Base-by-base conservation (phyloP, 1,140 invertebrate species). In the Drosophila lacteicornis region DNA sequence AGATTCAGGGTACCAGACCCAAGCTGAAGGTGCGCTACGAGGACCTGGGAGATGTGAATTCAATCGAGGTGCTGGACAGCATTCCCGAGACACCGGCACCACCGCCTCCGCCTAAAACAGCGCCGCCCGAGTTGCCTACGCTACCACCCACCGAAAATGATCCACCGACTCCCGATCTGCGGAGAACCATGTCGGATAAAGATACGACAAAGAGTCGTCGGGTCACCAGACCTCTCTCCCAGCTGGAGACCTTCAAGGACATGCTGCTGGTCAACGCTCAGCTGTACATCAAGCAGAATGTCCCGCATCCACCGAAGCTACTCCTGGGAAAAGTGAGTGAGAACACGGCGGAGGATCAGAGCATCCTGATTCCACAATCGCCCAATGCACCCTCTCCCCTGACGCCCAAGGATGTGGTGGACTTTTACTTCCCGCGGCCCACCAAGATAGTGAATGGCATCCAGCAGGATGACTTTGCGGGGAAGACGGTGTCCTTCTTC, bases 401-500 rank as follows among this genome's bases (percentile, higher is more conserved):
- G 3, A 84, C 91, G 25, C 75, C 91, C n/a, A 76, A 87, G 30
- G 92, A 92, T 70, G 88, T 92, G 30, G 92, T 92, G 13, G 93
- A 93, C 51, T 86, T 93, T 49, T 91, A 92, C 17, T 80, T 93
- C 8, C 91, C 92, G 15, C 77, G 91, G 2, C 80, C 84, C 55
- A 87, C 88, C 3, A 82, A 80, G 57, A 91, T 92, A 15, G 86
- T 93, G 55, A 93, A 95, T 50, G 95, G 95, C 7, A 93, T 96
- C 1, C 94, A 95, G 71, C 95, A 96, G 77, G 96, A 96, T 79
- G 96, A 96, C 80, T 93, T 94, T 4, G 93, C 95, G 0, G 95
- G 95, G 11, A 94, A 94, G 67, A 92, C 95, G 8, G 91, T 96
- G 11, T 93, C 95, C 12, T 96, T 95, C 80, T 91, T 95, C 13